Evolutionary conservation across 2,113 vertebrate genomes (phyloP), one percentile per base, ranked within the genome.

Genomic region (Acanthochromis polyacanthus): DNA sequence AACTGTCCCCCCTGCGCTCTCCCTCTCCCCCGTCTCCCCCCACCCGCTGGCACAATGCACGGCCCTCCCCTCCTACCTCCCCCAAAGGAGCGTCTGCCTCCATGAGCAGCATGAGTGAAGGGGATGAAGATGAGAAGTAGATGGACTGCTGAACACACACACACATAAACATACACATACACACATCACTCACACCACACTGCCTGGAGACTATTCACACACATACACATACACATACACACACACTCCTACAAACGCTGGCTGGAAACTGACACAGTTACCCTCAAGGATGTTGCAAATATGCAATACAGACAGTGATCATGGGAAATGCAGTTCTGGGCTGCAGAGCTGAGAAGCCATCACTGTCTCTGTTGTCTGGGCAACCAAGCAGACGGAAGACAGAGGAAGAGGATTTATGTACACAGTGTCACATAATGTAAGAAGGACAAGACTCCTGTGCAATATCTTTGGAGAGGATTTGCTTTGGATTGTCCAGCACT

Each of bases 81-180:
- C 97, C 97, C 8, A 97, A 98, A 91, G 97, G 96, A 38, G 97
- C 97, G 17, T 97, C 96, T 4, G 96, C 96, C 78, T 98, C 96
- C 66, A 94, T 97, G 82, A 96, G 96, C 94, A 97, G 97, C 96
- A 96, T 97, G 96, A 99, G 97, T 52, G 97, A 98, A 93, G 96
- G 96, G 52, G 97, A 98, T 0, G 97, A 98, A 84, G 96, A 97
- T 36, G 97, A 99, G 78, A 98, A 97, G 88, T 98, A 97, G 93
- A 92, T 2, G 32, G 38, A 74, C 78, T 62, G 14, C 11, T 45
- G 28, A 32, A 53, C 56, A 62, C 58, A 82, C 20, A 45, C 19
- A 45, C 25, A 55, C 63, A 70, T 25, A 76, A 60, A 75, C 83
- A 63, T 67, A 50, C 14, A 50, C 15, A 38, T 14, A 56, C 75